A percentile compares a stretch with the other conserved stretches of the same genome.
These are phyloP conservation scores for Passer montanus DNA, from an alignment of 2,113 vertebrate species.

Conservation along the genomic window DNA sequence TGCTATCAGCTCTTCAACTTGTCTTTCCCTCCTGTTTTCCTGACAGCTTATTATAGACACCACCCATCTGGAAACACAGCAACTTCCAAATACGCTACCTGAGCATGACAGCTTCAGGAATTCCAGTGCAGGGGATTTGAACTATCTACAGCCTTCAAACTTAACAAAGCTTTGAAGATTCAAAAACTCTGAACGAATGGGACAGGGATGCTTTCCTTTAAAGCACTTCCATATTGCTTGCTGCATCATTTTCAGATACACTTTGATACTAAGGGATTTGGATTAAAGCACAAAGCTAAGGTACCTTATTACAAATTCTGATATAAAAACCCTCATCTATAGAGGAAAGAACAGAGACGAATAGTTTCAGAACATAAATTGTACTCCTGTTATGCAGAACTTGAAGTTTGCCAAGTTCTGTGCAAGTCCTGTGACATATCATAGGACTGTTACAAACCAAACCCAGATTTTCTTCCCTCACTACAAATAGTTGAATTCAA, in stretches of 20 bases:
- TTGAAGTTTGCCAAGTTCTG: neutral
- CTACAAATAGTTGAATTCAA: neutral
- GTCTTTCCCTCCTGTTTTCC: neutral
- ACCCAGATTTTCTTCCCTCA: neutral
- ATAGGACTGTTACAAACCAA: neutral
- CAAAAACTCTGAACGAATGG: neutral
- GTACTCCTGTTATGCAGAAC: neutral
- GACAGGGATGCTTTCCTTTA: neutral
- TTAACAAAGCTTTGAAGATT: neutral
- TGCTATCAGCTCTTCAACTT: neutral
- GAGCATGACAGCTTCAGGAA: neutral
- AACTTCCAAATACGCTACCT: neutral
- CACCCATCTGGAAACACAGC: neutral
- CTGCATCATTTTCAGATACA: neutral
- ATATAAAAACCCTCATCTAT: neutral
- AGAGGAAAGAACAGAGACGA: neutral
- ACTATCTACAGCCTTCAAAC: neutral
- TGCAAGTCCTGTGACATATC: neutral
- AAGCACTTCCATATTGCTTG: neutral
- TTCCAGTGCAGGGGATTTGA: neutral
- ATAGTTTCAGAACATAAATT: neutral
- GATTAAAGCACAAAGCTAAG: neutral
- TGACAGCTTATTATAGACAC: neutral
- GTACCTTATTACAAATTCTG: neutral
- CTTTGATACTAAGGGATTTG: neutral